Percentiles rank a stretch among this genome's conserved stretches.
Conservation (phyloP, 2,797 vertebrate genomes). For the Hoplostethus atlanticus region DNA sequence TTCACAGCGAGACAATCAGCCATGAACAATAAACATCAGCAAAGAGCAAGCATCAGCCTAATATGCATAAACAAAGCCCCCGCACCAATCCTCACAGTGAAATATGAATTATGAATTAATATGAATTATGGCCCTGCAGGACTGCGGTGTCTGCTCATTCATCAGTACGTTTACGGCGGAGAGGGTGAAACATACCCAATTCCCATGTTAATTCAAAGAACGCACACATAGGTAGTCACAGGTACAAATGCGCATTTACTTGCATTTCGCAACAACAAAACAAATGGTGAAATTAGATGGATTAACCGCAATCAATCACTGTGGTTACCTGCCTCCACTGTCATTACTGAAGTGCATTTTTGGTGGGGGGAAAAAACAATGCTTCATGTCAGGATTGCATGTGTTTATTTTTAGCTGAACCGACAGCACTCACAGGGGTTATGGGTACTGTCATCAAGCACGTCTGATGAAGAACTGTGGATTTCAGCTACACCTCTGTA, state of each 20-base stretch:
- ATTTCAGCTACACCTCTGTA: no score
- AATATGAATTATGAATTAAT: constrained; percentile 76
- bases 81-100: constrained; percentile 56
- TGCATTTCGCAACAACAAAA: constrained; percentile 25
- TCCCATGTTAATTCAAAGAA: constrained; percentile 27
- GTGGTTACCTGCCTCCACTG: neutral
- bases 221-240: constrained; percentile 23
- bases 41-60: constrained; percentile 42
- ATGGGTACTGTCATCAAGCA: no score
- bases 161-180: constrained; percentile 64
- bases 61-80: constrained; percentile 64
- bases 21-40: constrained; percentile 58
- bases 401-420: no score
- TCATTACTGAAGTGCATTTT: neutral
- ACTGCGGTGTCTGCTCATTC: constrained; percentile 63
- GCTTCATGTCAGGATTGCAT: no score
- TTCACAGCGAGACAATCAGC: constrained; percentile 50
- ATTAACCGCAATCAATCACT: constrained; percentile 12
- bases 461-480: no score
- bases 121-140: constrained; percentile 73
- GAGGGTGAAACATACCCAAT: constrained; percentile 32
- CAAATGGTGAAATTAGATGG: constrained; percentile 28
- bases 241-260: constrained; percentile 9
- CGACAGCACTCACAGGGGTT: no score
- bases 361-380: neutral